These are phyloP conservation scores for Brotula barbata DNA, from an alignment of 2,797 vertebrate species.

Conservation along the genomic window DNA sequence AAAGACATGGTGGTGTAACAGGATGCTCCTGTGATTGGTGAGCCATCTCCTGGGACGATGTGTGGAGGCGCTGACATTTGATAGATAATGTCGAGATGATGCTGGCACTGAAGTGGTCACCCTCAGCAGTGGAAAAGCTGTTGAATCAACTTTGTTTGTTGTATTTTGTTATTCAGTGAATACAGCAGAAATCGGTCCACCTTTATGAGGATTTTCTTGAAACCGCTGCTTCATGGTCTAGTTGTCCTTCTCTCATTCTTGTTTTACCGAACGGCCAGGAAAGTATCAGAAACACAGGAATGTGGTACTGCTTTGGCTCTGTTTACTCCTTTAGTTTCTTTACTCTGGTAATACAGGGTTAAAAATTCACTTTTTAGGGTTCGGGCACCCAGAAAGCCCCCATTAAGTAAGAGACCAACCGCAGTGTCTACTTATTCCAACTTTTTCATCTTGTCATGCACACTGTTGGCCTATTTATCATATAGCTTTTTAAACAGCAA, in stretches of 20 bases:
- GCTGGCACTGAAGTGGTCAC: background rate
- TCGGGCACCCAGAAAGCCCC: too few species aligned
- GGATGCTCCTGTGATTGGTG: conserved; percentile 34
- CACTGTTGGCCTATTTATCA: too few species aligned
- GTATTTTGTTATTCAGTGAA: background rate
- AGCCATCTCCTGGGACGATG: conserved; percentile 1
- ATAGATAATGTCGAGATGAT: conserved; percentile 25
- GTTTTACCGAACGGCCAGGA: too few species aligned
- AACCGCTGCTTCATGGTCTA: too few species aligned
- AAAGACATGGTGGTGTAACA: conserved; percentile 53
- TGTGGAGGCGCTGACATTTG: conserved; percentile 12
- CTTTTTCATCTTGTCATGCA: too few species aligned
- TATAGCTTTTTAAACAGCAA: too few species aligned
- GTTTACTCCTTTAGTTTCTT: background rate
- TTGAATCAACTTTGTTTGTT: background rate
- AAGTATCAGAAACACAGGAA: background rate
- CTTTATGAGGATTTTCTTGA: too few species aligned
- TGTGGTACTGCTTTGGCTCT: background rate
- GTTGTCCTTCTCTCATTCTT: too few species aligned
- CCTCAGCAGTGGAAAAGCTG: background rate
- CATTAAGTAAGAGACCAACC: background rate
- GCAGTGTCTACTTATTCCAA: too few species aligned
- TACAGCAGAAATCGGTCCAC: too few species aligned
- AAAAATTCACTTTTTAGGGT: too few species aligned
- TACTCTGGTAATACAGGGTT: too few species aligned